These are phyloP conservation scores for Thalassophryne amazonica DNA, from an alignment of 2,797 vertebrate genomes.

Conservation along the genomic window DNA sequence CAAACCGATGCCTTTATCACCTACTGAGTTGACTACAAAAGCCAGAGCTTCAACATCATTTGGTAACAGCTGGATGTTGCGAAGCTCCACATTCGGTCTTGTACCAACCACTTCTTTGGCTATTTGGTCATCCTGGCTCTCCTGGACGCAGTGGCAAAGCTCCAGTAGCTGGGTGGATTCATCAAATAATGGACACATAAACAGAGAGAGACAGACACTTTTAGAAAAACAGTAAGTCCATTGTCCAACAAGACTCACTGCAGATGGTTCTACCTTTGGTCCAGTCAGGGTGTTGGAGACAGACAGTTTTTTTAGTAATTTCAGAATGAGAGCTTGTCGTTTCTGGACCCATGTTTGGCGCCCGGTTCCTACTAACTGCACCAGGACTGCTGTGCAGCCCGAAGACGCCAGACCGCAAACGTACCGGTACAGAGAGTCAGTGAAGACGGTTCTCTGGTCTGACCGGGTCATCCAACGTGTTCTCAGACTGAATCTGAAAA, in stretches of 20 bases:
- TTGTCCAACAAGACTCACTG: neutral
- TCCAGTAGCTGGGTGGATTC: constrained; percentile 69
- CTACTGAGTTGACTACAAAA: constrained; percentile 75
- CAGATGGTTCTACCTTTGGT: constrained; percentile 71
- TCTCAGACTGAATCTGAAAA: constrained; percentile 79
- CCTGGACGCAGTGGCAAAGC: constrained; percentile 84
- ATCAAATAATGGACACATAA: no score
- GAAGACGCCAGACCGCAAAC: constrained; percentile 84
- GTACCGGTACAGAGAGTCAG: constrained; percentile 82
- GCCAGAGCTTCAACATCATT: constrained; percentile 82
- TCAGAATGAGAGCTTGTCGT: constrained; percentile 74
- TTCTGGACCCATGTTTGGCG: constrained; percentile 60
- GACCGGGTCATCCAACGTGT: constrained; percentile 84
- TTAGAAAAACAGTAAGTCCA: no score
- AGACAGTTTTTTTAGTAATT: constrained; percentile 72
- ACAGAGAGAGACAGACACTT: neutral
- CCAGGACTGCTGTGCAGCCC: constrained; percentile 72
- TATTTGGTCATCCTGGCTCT: constrained; percentile 79
- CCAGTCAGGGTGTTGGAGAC: constrained; percentile 76
- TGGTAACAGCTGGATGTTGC: constrained; percentile 81
- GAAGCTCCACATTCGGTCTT: constrained; percentile 78
- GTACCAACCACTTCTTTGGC: constrained; percentile 62
- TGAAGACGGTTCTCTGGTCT: constrained; percentile 76
- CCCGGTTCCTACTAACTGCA: constrained; percentile 53
- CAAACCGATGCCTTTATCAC: constrained; percentile 61